A percentile compares a stretch with the other conserved stretches of the same genome.
Evolutionary conservation across 1,140 invertebrate species (phyloP).

Genomic region (Caenorhabditis remanei): DNA sequence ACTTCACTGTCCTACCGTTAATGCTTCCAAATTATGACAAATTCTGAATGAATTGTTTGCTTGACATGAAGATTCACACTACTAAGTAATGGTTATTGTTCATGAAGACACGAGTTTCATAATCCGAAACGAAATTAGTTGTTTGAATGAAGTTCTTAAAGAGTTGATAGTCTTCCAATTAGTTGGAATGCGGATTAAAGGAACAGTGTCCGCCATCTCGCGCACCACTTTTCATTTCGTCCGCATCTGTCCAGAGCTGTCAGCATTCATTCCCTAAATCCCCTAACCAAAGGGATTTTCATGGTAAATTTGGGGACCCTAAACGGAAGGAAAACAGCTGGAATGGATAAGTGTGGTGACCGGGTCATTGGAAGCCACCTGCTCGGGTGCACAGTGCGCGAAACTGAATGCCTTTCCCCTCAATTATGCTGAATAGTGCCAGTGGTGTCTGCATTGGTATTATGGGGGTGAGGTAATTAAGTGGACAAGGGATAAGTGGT

Average conservation of each 20-base stretch:
- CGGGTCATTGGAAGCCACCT: constrained; percentile 54
- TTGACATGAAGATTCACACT: neutral
- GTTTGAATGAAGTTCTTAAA: constrained; percentile 1
- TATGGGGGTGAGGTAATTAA: constrained; percentile 64
- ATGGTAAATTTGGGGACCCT: neutral
- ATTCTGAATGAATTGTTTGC: neutral
- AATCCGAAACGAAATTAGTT: neutral
- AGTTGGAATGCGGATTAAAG: constrained; percentile 16
- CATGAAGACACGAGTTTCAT: constrained; percentile 22
- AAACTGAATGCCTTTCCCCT: constrained; percentile 41
- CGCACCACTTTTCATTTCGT: constrained; percentile 11
- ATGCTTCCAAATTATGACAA: neutral
- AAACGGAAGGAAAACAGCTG: constrained; percentile 53
- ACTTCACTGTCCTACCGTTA: neutral
- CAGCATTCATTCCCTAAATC: neutral
- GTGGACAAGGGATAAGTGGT: constrained; percentile 53
- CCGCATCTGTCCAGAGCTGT: constrained; percentile 41
- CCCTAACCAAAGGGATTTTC: neutral
- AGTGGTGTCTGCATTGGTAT: constrained; percentile 22
- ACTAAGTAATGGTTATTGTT: constrained; percentile 2
- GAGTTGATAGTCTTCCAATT: constrained; percentile 9
- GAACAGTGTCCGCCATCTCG: neutral
- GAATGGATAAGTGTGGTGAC: constrained; percentile 42
- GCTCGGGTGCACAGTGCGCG: constrained; percentile 42
- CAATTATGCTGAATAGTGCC: neutral